Base-by-base conservation (phyloP, 2,888 invertebrate genomes). In the Ellobium chinense region DNA sequence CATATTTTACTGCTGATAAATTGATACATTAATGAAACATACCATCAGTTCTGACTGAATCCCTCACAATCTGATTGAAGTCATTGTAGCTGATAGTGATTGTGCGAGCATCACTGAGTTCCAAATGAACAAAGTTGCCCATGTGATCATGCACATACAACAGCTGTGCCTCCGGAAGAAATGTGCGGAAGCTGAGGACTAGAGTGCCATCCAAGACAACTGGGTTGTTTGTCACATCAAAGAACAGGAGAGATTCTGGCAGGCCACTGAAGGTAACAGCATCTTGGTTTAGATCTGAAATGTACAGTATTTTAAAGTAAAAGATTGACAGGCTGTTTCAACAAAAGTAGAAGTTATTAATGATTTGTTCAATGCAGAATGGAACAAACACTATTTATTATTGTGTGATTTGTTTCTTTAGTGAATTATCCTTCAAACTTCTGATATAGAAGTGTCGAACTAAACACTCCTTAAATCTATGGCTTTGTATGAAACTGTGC, bases 141-240 rank as follows among this genome's bases (percentile, higher is more conserved):
- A 97, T 94, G 92, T 98, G 96, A 92, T 98, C 98, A 91, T 98
- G 97, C 46, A 97, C 97, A 91, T 98, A 98, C 9, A 98, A 94
- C 18, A 92, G 80, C 87, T 98, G 93, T 12, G 90, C 91, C 0
- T 97, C 96, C 85, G 96, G 95, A 58, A 96, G 96, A 91, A 97
- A 97, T 0, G 98, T 98, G 87, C 98, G 94, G 82, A 98, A 94
- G 93, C 97, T 98, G 91, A 98, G 95, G n/a, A 97, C 94, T 78
- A 98, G 95, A 88, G 96, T 95, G 91, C 97, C 95, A 18, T 95
- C 94, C 88, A 98, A 95, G 93, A 97, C 96, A 87, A 80, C 65
- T 95, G 95, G 92, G 95, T 95, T 24, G 96, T 93, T 60, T 94
- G 92, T 87, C 60, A 84, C 80, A 39, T 95, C 94, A 85, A 94